Evolutionary conservation across 2,113 vertebrate genomes (phyloP).

Genomic region (Coreoperca whiteheadi): DNA sequence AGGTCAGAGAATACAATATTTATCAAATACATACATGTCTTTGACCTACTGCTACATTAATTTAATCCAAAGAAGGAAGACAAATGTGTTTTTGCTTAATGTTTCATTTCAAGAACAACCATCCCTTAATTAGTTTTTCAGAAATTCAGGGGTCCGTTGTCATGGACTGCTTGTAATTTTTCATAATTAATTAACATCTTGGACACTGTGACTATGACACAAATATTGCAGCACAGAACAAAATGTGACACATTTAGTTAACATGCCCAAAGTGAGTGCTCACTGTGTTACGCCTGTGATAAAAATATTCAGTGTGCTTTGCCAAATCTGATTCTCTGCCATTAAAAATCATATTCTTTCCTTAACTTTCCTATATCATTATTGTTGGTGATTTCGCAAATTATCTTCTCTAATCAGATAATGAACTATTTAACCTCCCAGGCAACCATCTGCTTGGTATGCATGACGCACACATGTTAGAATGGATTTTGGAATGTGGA

Average conservation of each 20-base stretch:
- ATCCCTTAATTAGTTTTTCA: not conserved
- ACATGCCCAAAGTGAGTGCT: slow-evolving; percentile 26
- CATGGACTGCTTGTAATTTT: slow-evolving; percentile 11
- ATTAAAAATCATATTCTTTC: not conserved
- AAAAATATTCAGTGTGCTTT: not conserved
- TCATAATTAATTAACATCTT: slow-evolving; percentile 40
- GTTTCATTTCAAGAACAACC: not conserved
- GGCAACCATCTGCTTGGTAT: slow-evolving; percentile 46
- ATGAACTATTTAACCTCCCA: slow-evolving; percentile 34
- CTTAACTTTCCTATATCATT: slow-evolving; percentile 3
- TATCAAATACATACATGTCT: not conserved
- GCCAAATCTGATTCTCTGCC: slow-evolving; percentile 10
- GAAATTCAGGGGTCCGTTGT: not conserved
- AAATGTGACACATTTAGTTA: slow-evolving; percentile 40
- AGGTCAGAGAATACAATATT: not conserved
- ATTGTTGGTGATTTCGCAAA: slow-evolving; percentile 1
- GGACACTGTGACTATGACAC: slow-evolving; percentile 27
- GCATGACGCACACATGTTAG: slow-evolving; percentile 38
- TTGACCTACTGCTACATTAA: not conserved
- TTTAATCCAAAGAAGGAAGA: not conserved
- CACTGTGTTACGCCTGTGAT: not conserved
- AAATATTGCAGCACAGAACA: slow-evolving; percentile 40
- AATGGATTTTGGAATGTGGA: slow-evolving; percentile 47
- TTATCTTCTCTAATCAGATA: slow-evolving; percentile 23
- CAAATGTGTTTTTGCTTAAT: not conserved